Conservation (phyloP, 2,888 invertebrate species). For the Coecobrya sp. region DNA sequence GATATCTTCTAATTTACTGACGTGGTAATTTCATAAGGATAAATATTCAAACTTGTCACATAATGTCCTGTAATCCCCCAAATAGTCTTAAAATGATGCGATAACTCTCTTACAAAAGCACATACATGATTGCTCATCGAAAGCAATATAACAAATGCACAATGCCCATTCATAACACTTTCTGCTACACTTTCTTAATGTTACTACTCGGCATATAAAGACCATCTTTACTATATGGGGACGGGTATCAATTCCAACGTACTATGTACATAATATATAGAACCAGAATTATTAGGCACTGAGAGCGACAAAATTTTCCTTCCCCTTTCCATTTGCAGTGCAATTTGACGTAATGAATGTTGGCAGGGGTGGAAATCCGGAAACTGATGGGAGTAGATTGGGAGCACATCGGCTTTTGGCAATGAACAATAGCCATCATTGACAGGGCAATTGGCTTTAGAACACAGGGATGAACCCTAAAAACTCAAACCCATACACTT, state of each 20-base stretch:
- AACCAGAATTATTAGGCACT: slow-evolving; percentile 32
- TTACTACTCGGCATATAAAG: too few species aligned
- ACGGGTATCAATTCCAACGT: too few species aligned
- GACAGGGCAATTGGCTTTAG: slow-evolving; percentile 74
- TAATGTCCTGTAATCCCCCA: slow-evolving; percentile 48
- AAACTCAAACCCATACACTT: neutral
- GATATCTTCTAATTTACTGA: neutral
- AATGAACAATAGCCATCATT: slow-evolving; percentile 75
- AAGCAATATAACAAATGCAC: slow-evolving; percentile 63
- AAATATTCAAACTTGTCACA: slow-evolving; percentile 44
- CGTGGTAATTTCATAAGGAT: neutral
- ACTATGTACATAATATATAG: neutral
- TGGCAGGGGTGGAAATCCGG: slow-evolving; percentile 77
- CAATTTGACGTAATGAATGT: slow-evolving; percentile 78
- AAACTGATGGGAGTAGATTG: slow-evolving; percentile 76
- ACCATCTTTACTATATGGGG: too few species aligned
- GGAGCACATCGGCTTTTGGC: slow-evolving; percentile 75
- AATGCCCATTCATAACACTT: neutral
- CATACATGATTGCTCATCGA: neutral
- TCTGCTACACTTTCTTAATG: too few species aligned
- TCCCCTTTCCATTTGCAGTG: slow-evolving; percentile 63
- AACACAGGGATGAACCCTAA: slow-evolving; percentile 68
- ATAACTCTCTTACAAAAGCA: slow-evolving; percentile 25
- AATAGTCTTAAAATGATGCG: slow-evolving; percentile 53
- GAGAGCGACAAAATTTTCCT: slow-evolving; percentile 54